Evolutionary conservation across 1,140 invertebrate species (phyloP), one percentile per base, ranked within the genome.

Genomic region (Teleopsis dalmanni): DNA sequence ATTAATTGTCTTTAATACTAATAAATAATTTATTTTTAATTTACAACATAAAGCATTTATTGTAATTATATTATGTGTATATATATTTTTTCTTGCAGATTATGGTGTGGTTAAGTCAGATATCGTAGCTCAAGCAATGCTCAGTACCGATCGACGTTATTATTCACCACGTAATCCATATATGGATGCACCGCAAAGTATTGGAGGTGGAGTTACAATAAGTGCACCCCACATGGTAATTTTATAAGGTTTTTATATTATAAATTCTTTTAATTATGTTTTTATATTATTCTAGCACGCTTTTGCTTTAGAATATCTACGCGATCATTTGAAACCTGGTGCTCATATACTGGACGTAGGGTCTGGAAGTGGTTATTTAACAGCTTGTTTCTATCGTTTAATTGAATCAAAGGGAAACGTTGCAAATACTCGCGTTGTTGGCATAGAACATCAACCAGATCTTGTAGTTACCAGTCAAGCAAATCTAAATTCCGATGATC

Each of bases 201-300:
- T 93, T 60, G 89, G 89, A 33, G 91, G 79, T 70, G 85, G 87
- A 33, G 95, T 92, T 4, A 98, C 95, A 1, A 98, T 98, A 46
- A 94, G 90, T 78, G 95, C 95, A 47, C 95, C 95, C 38, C 95
- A 98, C 74, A 99, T 98, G 95, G 91, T 95, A 77, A 73, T 54
- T 45, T 22, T 41, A 25, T 31, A 29, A 36, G 13, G 27, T 29
- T 8, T 48, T 48, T 48, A 16, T 46, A 22, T 25, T 9, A 22
- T 21, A 43, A 25, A 4, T 26, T 22, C 11, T 33, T 16, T 4
- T 69, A 42, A 34, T 16, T 26, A 29, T 36, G 10, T 19, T 26
- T 50, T 1, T 37, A 9, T 16, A 40, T 36, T 16, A 7, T 1
- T 23, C 21, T 4, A 83, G 81, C 95, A 98, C 77, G 94, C 92